phyloP scores from a whole-genome alignment of 1,140 invertebrate genomes.

The Melipona quadrifasciata region DNA sequence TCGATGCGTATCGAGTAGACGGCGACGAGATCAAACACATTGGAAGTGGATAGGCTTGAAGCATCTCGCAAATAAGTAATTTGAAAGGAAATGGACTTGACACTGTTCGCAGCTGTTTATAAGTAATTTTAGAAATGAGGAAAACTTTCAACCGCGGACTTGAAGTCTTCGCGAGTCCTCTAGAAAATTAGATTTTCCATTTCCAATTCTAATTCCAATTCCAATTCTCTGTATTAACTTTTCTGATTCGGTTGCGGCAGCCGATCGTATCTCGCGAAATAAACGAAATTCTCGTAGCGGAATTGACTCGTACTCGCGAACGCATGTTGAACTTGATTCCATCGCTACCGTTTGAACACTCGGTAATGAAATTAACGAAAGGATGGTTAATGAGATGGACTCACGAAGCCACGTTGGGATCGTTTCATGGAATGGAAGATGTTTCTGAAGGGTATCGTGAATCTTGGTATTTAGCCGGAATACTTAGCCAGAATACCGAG shows the following conservation, averaged over 20 bases:
- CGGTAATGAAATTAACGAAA: background rate
- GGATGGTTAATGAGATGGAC: background rate
- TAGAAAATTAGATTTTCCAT: too few species aligned
- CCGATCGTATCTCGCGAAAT: background rate
- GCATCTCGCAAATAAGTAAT: background rate
- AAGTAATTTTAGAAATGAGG: background rate
- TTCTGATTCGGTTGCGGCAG: background rate
- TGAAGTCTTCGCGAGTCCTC: background rate
- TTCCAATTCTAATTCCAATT: too few species aligned
- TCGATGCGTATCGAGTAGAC: too few species aligned
- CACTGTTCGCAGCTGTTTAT: background rate
- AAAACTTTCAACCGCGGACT: background rate
- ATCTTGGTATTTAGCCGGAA: constrained; percentile 6
- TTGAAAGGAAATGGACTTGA: background rate
- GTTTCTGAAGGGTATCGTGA: background rate
- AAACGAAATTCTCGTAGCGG: background rate
- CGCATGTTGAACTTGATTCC: background rate
- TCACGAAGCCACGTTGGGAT: background rate
- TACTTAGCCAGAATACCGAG: background rate
- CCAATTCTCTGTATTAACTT: background rate
- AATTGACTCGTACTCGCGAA: background rate
- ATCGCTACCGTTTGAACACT: background rate
- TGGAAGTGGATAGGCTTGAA: background rate
- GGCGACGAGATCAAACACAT: background rate
- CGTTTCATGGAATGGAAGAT: background rate